A percentile compares a stretch with the other conserved stretches of the same genome.
These are phyloP conservation scores for Apogon hyalosoma DNA, from an alignment of 2,797 vertebrate genomes.

Conservation along the genomic window DNA sequence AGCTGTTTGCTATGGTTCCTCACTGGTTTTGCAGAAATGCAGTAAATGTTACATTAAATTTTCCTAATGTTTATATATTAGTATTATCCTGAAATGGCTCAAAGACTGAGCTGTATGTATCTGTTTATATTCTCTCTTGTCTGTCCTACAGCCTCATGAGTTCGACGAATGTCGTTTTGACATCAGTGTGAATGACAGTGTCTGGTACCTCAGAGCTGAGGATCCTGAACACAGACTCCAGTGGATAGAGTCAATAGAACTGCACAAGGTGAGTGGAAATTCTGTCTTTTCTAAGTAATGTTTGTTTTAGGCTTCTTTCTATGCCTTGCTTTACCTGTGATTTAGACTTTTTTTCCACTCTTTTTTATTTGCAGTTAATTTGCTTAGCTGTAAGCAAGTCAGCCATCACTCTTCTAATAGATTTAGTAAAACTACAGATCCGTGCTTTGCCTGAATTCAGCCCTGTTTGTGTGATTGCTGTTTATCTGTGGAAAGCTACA, in stretches of 20 bases:
- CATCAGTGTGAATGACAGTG: slow-evolving; percentile 97
- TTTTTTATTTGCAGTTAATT: neutral
- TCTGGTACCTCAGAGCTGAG: slow-evolving; percentile 97
- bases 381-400: neutral
- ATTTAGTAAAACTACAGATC: slow-evolving; percentile 1
- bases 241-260: slow-evolving; percentile 96
- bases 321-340: neutral
- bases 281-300: neutral
- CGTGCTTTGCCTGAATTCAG: slow-evolving; percentile 3
- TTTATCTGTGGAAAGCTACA: slow-evolving; percentile 20
- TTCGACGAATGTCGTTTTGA: slow-evolving; percentile 99
- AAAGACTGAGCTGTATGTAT: neutral
- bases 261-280: slow-evolving; percentile 91
- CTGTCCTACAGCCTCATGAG: slow-evolving; percentile 91
- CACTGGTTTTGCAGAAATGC: neutral
- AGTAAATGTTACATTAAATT: neutral
- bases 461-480: neutral
- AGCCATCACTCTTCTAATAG: neutral
- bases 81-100: slow-evolving; percentile 14
- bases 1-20: neutral
- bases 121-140: slow-evolving; percentile 30
- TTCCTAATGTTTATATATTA: too few relatives aligned
- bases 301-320: neutral
- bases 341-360: slow-evolving; percentile 4
- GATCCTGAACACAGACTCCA: slow-evolving; percentile 93